These are phyloP conservation scores for Kryptolebias ocellatus DNA, from an alignment of 2,797 vertebrate genomes.

Conservation along the genomic window DNA sequence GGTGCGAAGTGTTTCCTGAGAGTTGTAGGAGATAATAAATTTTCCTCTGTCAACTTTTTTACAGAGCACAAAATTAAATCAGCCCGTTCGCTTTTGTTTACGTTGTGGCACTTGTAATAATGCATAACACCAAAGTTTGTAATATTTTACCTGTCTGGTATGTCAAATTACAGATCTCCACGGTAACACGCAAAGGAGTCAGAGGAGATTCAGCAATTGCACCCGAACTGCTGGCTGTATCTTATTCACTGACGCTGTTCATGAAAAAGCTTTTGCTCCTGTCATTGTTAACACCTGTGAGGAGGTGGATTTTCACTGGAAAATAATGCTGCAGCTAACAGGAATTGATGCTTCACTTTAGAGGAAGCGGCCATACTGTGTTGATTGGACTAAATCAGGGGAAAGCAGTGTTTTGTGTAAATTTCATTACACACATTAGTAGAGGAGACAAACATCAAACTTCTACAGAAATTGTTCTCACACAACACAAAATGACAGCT, in stretches of 20 bases:
- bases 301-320: slow-evolving; percentile 26
- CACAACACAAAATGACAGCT: slow-evolving; percentile 1
- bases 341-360: slow-evolving; percentile 23
- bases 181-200: slow-evolving; percentile 8
- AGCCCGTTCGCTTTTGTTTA: not conserved
- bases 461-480: slow-evolving; percentile 12
- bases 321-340: slow-evolving; percentile 35
- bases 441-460: slow-evolving; percentile 12
- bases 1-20: slow-evolving; percentile 9
- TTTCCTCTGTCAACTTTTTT: slow-evolving; percentile 3
- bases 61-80: slow-evolving; percentile 11
- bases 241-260: slow-evolving; percentile 19
- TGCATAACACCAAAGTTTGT: not conserved
- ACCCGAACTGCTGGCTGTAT: slow-evolving; percentile 16
- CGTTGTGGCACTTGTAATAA: not conserved
- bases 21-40: slow-evolving; percentile 1
- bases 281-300: slow-evolving; percentile 30
- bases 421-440: slow-evolving; percentile 6
- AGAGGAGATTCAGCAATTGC: slow-evolving; percentile 14
- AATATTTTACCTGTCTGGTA: slow-evolving; percentile 1
- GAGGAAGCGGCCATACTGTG: slow-evolving; percentile 30
- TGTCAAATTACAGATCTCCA: slow-evolving; percentile 2
- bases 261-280: slow-evolving; percentile 33
- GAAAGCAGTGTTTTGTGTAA: slow-evolving; percentile 5
- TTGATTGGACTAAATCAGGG: slow-evolving; percentile 46